Conservation (phyloP, 2,113 vertebrate genomes). For the Peromyscus leucopus region DNA sequence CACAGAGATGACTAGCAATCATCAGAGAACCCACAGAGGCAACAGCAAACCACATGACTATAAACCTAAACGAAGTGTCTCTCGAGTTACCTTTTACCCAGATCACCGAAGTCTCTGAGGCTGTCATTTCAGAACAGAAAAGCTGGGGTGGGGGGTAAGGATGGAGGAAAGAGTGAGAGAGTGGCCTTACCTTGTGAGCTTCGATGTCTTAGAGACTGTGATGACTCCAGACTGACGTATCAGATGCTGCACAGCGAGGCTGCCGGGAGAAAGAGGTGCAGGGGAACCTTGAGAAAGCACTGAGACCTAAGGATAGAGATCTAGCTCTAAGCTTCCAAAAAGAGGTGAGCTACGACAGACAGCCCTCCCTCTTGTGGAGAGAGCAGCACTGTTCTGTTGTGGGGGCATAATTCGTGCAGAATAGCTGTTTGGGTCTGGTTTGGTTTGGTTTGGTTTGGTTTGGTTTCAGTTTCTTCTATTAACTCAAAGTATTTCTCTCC, state of each 20-base stretch:
- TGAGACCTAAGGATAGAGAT: background rate
- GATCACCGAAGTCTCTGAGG: background rate
- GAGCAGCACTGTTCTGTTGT: background rate
- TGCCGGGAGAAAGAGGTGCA: fast-evolving
- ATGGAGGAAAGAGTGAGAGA: background rate
- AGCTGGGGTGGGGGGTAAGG: fast-evolving
- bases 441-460: background rate
- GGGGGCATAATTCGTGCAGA: background rate
- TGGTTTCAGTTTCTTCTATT: background rate
- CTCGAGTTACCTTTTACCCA: background rate
- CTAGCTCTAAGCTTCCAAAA: background rate
- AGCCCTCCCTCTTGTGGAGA: background rate
- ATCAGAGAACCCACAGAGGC: background rate
- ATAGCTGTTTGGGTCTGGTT: background rate
- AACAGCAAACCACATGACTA: background rate
- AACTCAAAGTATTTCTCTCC: background rate
- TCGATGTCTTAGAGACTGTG: background rate
- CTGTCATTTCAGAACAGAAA: background rate
- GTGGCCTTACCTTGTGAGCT: background rate
- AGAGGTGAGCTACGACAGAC: background rate
- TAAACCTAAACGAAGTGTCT: background rate
- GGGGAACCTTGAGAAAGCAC: background rate
- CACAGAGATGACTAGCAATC: background rate
- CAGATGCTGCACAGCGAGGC: background rate
- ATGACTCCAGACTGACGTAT: background rate